These are phyloP conservation scores for Pocillopora grandis DNA, from an alignment of 92 coral and sea anemone species.

Conservation along the genomic window DNA sequence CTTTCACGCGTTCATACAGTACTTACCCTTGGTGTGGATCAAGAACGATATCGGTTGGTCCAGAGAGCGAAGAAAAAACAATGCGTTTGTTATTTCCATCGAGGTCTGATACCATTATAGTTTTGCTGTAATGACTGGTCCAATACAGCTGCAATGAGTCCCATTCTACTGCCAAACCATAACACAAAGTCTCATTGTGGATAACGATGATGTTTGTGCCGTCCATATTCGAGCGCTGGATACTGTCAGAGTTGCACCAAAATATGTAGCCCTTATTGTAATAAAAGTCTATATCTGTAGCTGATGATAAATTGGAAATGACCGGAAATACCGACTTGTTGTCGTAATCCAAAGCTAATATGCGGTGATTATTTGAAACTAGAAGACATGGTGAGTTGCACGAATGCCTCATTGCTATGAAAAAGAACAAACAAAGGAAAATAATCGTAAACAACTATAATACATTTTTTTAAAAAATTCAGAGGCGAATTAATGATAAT, in stretches of 20 bases:
- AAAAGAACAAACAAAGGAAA: too few relatives aligned
- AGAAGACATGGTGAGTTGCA: slow-evolving; percentile 32
- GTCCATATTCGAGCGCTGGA: slow-evolving; percentile 34
- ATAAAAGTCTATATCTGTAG: slow-evolving; percentile 57
- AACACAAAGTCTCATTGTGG: slow-evolving; percentile 22
- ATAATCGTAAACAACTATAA: too few relatives aligned
- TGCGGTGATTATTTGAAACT: slow-evolving; percentile 4
- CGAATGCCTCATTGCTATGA: too few relatives aligned
- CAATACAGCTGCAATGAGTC: not conserved
- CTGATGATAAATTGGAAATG: slow-evolving; percentile 35
- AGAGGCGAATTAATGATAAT: too few relatives aligned
- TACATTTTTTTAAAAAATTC: too few relatives aligned
- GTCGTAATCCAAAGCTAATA: slow-evolving; percentile 11
- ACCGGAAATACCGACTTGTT: not conserved
- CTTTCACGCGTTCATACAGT: too few relatives aligned
- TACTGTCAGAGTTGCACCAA: slow-evolving; percentile 57
- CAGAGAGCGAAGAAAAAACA: not conserved
- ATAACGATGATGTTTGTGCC: slow-evolving; percentile 23
- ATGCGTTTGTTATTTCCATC: not conserved
- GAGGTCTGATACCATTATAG: not conserved
- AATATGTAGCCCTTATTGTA: slow-evolving; percentile 37
- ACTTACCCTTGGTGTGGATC: not conserved
- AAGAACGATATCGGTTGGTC: not conserved
- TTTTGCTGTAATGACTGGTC: not conserved
- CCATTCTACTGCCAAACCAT: slow-evolving; percentile 78